Base-by-base conservation (phyloP, 2,113 vertebrate genomes). In the Hippocampus barbouri region DNA sequence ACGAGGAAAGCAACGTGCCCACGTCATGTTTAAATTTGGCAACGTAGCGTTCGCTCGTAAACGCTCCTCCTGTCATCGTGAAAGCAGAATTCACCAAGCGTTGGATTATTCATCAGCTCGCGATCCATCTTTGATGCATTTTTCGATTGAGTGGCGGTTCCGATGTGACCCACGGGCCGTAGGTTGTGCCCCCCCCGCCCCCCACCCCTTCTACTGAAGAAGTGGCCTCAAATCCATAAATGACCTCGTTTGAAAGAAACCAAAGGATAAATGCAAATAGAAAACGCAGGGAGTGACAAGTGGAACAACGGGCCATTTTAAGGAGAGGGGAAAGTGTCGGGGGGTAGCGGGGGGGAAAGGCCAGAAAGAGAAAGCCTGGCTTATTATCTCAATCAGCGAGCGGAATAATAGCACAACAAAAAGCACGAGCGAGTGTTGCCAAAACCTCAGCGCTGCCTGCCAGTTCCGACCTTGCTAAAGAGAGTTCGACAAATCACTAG, bases 321-420 rank as follows among this genome's bases (percentile, higher is more conserved):
- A 89, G 86, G 77, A 87, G 76, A 86, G 68, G 86, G 34, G 84
- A 86, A 79, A 79, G 77, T 63, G 57, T 80, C 8, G 53, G 34
- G 59, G 66, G 21, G 20, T 20, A 59, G 60, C 51, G 80, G 79
- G 72, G 30, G 30, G 57, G 72, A 71, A 67, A 83, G 81, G 79
- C 72, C 78, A 63, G 73, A 83, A 85, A 83, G 86, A 85, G 85
- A 87, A 89, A 90, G 85, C 83, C 79, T 75, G 69, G 81, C 83
- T 89, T 91, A 93, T 93, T 93, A 92, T 93, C 90, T 87, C 89
- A 88, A 88, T 91, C 92, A 91, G 83, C 83, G 81, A 89, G 91
- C 90, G 91, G 91, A 93, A 93, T 93, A 93, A 93, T 93, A 80
- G 84, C 84, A 87, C 89, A 87, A 89, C 89, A 91, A 89, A 89